Evolutionary conservation across 2,113 vertebrate genomes (phyloP).

Genomic region (Lagopus muta): DNA sequence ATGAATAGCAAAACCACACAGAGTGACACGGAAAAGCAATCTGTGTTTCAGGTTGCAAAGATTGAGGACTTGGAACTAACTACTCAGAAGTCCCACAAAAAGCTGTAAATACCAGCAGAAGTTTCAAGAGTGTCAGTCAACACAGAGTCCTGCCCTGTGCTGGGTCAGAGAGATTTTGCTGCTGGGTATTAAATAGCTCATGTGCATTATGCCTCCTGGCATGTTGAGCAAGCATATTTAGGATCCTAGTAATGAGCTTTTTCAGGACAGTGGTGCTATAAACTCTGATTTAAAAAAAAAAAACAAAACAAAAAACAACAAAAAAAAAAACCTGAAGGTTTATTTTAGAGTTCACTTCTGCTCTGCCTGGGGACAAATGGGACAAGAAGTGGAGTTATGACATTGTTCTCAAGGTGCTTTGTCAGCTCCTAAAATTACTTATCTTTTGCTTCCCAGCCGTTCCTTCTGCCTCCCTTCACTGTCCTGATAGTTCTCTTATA

Average conservation of each 20-base stretch:
- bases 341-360: constrained; percentile 5
- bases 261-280: constrained; percentile 3
- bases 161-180: constrained; percentile 10
- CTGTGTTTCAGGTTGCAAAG: background rate
- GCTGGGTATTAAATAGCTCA: background rate
- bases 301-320: background rate
- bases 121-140: constrained; percentile 19
- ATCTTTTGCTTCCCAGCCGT: background rate
- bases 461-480: background rate
- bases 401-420: constrained; percentile 18
- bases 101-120: background rate
- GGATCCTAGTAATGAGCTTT: background rate
- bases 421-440: constrained; percentile 14
- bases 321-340: background rate
- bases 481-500: background rate
- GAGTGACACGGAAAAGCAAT: background rate
- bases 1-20: background rate
- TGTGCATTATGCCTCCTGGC: constrained; percentile 10
- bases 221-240: constrained; percentile 38
- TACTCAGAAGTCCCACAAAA: background rate
- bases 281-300: background rate
- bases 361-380: background rate
- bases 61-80: background rate
- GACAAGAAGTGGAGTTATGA: constrained; percentile 22
- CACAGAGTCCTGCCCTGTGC: background rate